Percentiles rank a stretch among this genome's conserved stretches.
Conservation (phyloP, 2,888 invertebrate genomes). For the Hydraecia micacea region DNA sequence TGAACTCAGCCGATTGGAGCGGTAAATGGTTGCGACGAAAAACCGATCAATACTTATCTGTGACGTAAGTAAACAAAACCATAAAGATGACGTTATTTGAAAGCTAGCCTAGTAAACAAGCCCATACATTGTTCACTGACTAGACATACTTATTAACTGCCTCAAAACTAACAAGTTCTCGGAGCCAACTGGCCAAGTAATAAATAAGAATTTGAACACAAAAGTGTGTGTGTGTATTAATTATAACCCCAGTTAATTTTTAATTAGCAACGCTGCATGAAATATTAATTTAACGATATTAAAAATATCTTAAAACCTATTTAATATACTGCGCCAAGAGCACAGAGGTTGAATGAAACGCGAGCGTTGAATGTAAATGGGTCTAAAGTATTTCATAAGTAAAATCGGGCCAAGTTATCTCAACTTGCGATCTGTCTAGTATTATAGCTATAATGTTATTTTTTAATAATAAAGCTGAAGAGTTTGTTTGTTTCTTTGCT, state of each 20-base stretch:
- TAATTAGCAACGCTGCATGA: slow-evolving; percentile 10
- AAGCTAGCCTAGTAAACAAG: slow-evolving; percentile 24
- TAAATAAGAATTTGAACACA: slow-evolving; percentile 13
- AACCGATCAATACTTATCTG: slow-evolving; percentile 25
- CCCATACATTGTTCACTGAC: slow-evolving; percentile 20
- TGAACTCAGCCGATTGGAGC: not conserved
- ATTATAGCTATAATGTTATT: not conserved
- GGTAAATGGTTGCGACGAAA: slow-evolving; percentile 18
- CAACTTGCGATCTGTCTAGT: slow-evolving; percentile 2
- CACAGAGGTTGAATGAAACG: slow-evolving; percentile 21
- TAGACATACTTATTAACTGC: slow-evolving; percentile 20
- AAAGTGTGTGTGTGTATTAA: not conserved
- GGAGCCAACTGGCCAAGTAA: slow-evolving; percentile 14
- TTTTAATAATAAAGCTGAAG: too few relatives aligned
- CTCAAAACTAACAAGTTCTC: slow-evolving; percentile 22
- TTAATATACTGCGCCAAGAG: slow-evolving; percentile 6
- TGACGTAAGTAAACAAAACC: slow-evolving; percentile 36
- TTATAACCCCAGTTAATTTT: slow-evolving; percentile 11
- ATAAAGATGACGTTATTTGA: slow-evolving; percentile 38
- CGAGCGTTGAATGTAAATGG: slow-evolving; percentile 45
- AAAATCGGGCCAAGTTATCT: slow-evolving; percentile 28
- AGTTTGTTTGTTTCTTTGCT: too few relatives aligned
- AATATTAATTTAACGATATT: slow-evolving; percentile 18
- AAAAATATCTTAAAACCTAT: slow-evolving; percentile 22
- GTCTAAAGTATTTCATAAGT: slow-evolving; percentile 29